A percentile compares a stretch with the other conserved stretches of the same genome.
Conservation (phyloP, 2,888 invertebrate species). For the Eupithecia inturbata region DNA sequence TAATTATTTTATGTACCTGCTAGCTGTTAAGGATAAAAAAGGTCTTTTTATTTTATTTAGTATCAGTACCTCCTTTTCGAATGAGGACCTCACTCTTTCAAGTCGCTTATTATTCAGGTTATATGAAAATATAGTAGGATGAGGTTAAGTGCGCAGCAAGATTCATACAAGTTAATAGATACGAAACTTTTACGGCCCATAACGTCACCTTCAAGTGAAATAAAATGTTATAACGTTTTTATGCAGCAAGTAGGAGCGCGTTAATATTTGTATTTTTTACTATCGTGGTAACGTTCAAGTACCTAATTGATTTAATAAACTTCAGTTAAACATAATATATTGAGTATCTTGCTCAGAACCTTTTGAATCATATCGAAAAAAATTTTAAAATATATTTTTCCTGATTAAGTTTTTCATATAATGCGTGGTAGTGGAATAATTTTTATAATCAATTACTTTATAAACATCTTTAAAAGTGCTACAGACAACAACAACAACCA, state of each 20-base stretch:
- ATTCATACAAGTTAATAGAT: conserved; percentile 69
- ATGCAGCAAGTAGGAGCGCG: conserved; percentile 51
- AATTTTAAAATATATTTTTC: background rate
- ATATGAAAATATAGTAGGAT: conserved; percentile 48
- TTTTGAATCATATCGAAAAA: background rate
- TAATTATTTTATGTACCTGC: too few species aligned
- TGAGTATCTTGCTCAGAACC: conserved; percentile 15
- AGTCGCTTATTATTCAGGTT: conserved; percentile 14
- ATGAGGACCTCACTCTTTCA: background rate
- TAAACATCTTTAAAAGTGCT: background rate
- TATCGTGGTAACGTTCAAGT: conserved; percentile 30
- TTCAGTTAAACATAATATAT: background rate
- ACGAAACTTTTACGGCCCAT: conserved; percentile 69
- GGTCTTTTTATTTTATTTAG: too few species aligned
- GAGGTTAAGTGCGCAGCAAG: conserved; percentile 57
- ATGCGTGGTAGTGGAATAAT: too few species aligned
- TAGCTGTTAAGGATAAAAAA: too few species aligned
- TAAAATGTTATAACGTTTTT: conserved; percentile 66
- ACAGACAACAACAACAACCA: background rate
- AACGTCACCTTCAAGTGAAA: conserved; percentile 68
- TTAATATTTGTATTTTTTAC: conserved; percentile 43
- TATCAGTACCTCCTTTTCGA: too few species aligned
- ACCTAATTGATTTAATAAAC: conserved; percentile 35
- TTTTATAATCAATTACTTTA: too few species aligned
- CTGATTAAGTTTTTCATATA: too few species aligned